Conservation (phyloP, 2,113 vertebrate genomes). For the Ceyx margarethae region DNA sequence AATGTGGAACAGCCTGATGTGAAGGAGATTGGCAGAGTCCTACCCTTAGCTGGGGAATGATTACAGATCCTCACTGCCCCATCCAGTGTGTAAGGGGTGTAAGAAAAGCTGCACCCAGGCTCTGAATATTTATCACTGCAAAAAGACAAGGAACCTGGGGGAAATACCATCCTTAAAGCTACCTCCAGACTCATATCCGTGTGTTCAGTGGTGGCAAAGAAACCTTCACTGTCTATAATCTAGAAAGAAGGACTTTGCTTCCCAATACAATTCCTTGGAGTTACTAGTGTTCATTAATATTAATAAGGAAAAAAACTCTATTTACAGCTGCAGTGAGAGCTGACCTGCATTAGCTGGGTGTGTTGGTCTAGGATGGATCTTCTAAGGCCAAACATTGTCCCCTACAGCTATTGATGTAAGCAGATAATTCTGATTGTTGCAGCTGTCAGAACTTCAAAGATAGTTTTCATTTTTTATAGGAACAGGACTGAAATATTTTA, state of each 20-base stretch:
- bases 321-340: not conserved
- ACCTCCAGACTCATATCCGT: not conserved
- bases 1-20: fast-evolving
- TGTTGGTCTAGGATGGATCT: not conserved
- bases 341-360: not conserved
- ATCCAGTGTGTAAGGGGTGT: fast-evolving
- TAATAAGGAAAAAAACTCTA: not conserved
- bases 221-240: not conserved
- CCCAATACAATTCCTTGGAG: not conserved
- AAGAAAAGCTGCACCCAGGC: not conserved
- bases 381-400: not conserved
- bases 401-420: not conserved
- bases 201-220: not conserved
- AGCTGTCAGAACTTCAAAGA: not conserved
- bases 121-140: not conserved
- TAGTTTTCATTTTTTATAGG: not conserved
- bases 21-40: not conserved
- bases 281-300: not conserved
- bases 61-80: not conserved
- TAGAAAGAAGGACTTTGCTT: not conserved
- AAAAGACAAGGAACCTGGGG: not conserved
- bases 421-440: not conserved
- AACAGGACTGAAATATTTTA: not conserved
- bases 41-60: not conserved
- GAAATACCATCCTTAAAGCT: not conserved